Evolutionary conservation across 2,797 vertebrate species (phyloP).

Genomic region (Alectoris magna): DNA sequence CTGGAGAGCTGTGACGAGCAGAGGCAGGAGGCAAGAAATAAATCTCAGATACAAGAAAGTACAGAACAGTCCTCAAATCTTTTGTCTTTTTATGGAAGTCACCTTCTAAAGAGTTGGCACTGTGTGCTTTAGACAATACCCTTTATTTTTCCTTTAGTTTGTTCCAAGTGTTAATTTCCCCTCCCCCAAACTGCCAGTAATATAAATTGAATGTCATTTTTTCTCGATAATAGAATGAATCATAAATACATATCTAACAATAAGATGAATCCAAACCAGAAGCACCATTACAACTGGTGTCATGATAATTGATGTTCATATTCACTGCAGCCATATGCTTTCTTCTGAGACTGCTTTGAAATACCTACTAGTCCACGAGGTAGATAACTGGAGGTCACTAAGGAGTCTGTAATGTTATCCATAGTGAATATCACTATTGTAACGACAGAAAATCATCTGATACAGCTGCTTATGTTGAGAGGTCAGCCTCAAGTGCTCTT

Average conservation of each 20-base stretch:
- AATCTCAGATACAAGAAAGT: background rate
- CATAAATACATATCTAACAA: background rate
- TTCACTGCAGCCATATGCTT: background rate
- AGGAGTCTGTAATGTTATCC: background rate
- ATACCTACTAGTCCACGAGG: background rate
- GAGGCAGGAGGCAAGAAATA: background rate
- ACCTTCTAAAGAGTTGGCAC: background rate
- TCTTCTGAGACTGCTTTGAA: background rate
- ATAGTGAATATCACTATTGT: background rate
- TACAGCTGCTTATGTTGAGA: background rate
- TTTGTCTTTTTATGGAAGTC: background rate
- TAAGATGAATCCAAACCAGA: background rate
- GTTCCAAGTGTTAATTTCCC: background rate
- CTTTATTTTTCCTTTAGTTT: background rate
- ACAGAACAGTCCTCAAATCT: background rate
- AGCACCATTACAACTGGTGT: background rate
- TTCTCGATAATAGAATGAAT: background rate
- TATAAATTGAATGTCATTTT: background rate
- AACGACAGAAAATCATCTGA: background rate
- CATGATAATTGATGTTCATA: accelerated
- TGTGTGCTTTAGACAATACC: background rate
- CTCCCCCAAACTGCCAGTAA: background rate
- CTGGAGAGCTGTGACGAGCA: background rate
- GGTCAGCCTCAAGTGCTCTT: background rate
- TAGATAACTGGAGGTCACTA: background rate